These are phyloP conservation scores for Caenorhabditis uteleia DNA, from an alignment of 2,888 invertebrate genomes.

Conservation along the genomic window DNA sequence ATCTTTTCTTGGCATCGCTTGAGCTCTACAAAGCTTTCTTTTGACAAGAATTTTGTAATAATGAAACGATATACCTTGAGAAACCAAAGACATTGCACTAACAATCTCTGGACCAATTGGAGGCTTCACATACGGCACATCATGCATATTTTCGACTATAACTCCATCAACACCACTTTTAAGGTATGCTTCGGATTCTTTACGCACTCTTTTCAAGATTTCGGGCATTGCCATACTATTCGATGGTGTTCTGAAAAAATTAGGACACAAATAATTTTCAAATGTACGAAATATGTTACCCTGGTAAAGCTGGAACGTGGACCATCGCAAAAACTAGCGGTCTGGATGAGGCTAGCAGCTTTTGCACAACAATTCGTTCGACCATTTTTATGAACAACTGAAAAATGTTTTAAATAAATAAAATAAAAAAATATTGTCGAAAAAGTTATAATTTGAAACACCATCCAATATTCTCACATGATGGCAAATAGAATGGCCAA, in stretches of 20 bases:
- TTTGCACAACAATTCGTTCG: constrained; percentile 16
- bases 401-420: neutral
- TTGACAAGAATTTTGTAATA: neutral
- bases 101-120: constrained; percentile 43
- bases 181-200: constrained; percentile 55
- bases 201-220: constrained; percentile 50
- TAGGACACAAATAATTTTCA: neutral
- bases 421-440: no score
- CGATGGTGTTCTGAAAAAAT: constrained; percentile 51
- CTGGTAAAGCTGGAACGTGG: constrained; percentile 59
- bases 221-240: constrained; percentile 37
- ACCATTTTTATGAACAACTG: constrained; percentile 5
- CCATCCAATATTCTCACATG: no score
- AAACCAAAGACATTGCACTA: constrained; percentile 47
- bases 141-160: constrained; percentile 67
- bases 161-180: constrained; percentile 57
- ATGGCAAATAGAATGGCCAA: no score
- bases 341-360: constrained; percentile 25
- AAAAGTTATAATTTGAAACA: no score
- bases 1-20: constrained; percentile 4
- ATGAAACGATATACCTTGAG: constrained; percentile 19
- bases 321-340: constrained; percentile 65
- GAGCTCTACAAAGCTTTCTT: constrained; percentile 2
- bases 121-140: constrained; percentile 59
- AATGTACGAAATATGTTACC: constrained; percentile 16